A percentile compares a stretch with the other conserved stretches of the same genome.
These are phyloP conservation scores for Cossypha dichroa DNA, from an alignment of 2,797 vertebrate genomes.

Conservation along the genomic window DNA sequence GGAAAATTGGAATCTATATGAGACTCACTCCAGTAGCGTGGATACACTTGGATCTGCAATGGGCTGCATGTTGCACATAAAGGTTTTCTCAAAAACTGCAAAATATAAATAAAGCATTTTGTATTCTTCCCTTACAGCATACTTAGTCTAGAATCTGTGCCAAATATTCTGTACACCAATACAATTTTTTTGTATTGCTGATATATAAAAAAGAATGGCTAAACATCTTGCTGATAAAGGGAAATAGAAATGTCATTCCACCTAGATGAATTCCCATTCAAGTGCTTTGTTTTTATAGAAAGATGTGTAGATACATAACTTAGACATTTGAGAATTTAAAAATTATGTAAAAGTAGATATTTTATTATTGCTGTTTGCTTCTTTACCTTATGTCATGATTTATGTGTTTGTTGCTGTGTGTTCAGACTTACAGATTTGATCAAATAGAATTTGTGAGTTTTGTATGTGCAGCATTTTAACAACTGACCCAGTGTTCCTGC, in stretches of 20 bases:
- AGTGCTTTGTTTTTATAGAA: background rate
- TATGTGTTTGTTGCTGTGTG: background rate
- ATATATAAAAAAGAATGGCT: background rate
- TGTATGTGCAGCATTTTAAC: background rate
- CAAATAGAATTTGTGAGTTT: background rate
- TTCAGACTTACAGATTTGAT: background rate
- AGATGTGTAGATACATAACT: background rate
- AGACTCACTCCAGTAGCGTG: background rate
- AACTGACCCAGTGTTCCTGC: background rate
- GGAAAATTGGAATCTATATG: background rate
- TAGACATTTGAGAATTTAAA: background rate
- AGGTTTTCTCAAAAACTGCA: background rate
- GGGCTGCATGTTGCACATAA: fast-evolving
- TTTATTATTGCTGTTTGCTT: background rate
- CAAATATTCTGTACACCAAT: background rate
- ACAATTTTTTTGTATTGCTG: background rate
- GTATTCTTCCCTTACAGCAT: background rate
- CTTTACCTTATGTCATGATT: background rate
- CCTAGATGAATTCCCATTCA: background rate
- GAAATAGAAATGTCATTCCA: background rate
- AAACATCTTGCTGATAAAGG: background rate
- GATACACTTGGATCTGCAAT: background rate
- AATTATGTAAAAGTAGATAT: background rate
- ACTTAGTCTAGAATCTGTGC: background rate
- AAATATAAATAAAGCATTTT: background rate